Evolutionary conservation across 92 coral and sea anemone genomes (phyloP).

Genomic region (Plumapathes pennacea): DNA sequence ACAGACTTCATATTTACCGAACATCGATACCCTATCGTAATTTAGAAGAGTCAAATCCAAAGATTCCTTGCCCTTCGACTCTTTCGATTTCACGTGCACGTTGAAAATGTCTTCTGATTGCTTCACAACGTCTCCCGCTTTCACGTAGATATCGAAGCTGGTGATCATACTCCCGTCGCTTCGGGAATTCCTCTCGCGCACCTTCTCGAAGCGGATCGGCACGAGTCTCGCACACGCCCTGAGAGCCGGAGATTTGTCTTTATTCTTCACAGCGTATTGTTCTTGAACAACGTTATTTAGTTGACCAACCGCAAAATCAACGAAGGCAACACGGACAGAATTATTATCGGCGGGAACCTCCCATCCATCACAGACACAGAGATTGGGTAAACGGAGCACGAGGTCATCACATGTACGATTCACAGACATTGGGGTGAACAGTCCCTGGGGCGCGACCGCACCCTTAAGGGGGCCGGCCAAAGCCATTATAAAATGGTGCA

Average conservation of each 20-base stretch:
- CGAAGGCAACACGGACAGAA: conserved; percentile 35
- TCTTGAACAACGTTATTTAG: conserved; percentile 61
- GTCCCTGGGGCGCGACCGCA: conserved; percentile 37
- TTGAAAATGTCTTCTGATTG: conserved; percentile 67
- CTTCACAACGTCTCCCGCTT: conserved; percentile 64
- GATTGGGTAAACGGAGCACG: conserved; percentile 68
- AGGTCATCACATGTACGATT: conserved; percentile 69
- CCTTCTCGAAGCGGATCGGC: conserved; percentile 46
- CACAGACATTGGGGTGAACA: conserved; percentile 54
- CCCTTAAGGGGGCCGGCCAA: conserved; percentile 46
- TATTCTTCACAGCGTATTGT: background rate
- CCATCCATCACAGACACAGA: conserved; percentile 86
- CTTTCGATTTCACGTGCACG: conserved; percentile 50
- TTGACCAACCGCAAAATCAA: conserved; percentile 79
- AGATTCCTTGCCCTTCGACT: conserved; percentile 16
- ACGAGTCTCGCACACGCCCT: conserved; percentile 57
- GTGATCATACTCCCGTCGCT: conserved; percentile 42
- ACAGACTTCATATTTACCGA: conserved; percentile 58
- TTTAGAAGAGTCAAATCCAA: conserved; percentile 49
- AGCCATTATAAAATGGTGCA: conserved; percentile 68
- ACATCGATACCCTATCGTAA: conserved; percentile 61
- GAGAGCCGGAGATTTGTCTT: background rate
- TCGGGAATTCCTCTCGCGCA: conserved; percentile 54
- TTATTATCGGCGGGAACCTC: conserved; percentile 57
- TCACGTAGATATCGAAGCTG: conserved; percentile 51